Conservation (phyloP, 2,888 invertebrate species). For the Osmoderma eremita region DNA sequence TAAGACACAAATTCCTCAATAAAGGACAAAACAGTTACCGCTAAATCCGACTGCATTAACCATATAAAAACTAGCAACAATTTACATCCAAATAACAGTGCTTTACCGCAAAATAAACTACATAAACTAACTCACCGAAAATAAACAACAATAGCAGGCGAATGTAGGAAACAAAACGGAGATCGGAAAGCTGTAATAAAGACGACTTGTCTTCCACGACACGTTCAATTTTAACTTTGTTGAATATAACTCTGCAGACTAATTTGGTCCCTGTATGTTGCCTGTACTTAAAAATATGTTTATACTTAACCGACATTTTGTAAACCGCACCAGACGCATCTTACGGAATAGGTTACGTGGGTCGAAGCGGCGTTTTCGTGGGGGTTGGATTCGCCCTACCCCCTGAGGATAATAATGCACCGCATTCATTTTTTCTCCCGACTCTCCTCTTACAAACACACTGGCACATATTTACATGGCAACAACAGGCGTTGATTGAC, state of each 20-base stretch:
- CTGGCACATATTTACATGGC: conserved; percentile 29
- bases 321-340: conserved; percentile 31
- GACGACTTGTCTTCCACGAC: conserved; percentile 31
- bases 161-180: conserved; percentile 10
- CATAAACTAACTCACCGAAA: conserved; percentile 24
- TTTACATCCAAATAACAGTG: neutral
- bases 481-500: conserved; percentile 32
- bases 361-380: conserved; percentile 30
- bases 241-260: conserved; percentile 35
- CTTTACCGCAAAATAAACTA: conserved; percentile 1
- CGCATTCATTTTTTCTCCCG: conserved; percentile 32
- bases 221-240: conserved; percentile 38
- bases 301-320: conserved; percentile 38
- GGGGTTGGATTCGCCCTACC: conserved; percentile 33
- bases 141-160: conserved; percentile 9
- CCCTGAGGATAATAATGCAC: conserved; percentile 31
- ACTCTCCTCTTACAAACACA: conserved; percentile 16
- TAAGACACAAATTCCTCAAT: no score
- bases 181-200: conserved; percentile 19
- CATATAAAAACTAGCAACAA: neutral
- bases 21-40: no score
- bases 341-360: conserved; percentile 33
- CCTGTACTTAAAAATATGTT: conserved; percentile 36
- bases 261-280: conserved; percentile 32
- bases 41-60: neutral